Percentiles rank a stretch among this genome's conserved stretches.
phyloP scores from a whole-genome alignment of 2,113 vertebrate genomes.

The Neomonachus schauinslandi region DNA sequence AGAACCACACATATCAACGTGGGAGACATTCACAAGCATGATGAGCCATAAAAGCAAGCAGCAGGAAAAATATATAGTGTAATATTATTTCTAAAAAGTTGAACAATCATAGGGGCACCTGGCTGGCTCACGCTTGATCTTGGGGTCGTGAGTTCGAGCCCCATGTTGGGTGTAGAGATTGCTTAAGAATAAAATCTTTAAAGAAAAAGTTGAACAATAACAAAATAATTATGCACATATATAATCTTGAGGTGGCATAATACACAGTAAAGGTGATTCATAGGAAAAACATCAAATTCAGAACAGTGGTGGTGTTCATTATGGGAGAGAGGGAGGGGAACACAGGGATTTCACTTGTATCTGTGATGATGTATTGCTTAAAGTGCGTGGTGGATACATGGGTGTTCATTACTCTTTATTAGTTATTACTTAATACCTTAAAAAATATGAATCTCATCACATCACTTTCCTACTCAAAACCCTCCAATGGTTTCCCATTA shows the following conservation, averaged over 20 bases:
- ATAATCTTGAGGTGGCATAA: not conserved
- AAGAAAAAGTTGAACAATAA: not conserved
- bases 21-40: not conserved
- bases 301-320: not conserved
- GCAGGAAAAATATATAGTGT: not conserved
- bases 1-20: not conserved
- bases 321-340: fast-evolving
- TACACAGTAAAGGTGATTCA: not conserved
- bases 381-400: no score
- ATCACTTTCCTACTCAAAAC: not conserved
- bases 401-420: not conserved
- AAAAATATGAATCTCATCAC: not conserved
- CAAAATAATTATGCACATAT: not conserved
- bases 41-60: not conserved
- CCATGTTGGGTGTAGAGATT: not conserved
- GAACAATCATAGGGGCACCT: not conserved
- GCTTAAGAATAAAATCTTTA: not conserved
- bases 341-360: not conserved
- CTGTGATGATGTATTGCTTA: not conserved
- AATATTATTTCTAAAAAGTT: not conserved
- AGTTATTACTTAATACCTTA: conserved; percentile 2
- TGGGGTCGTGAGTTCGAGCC: not conserved
- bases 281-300: not conserved
- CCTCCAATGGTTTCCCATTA: not conserved
- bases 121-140: not conserved